A percentile compares a stretch with the other conserved stretches of the same genome.
Evolutionary conservation across 2,113 vertebrate genomes (phyloP).

Genomic region (Syrrhaptes paradoxus): DNA sequence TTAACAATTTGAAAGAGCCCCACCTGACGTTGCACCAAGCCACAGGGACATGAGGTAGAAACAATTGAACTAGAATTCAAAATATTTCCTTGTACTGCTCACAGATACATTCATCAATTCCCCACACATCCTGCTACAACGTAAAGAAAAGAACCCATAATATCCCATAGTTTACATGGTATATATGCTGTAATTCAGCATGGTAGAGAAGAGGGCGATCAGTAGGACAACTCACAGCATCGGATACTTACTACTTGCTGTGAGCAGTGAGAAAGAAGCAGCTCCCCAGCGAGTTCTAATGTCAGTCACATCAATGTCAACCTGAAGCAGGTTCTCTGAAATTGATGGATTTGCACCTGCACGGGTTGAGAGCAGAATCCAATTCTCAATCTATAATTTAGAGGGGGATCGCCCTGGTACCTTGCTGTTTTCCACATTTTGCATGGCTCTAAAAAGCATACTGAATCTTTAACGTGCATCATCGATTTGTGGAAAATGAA

Average conservation of each 20-base stretch:
- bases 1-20: background rate
- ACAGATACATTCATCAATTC: background rate
- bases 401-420: background rate
- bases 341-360: constrained; percentile 18
- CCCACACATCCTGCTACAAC: background rate
- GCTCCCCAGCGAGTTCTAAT: background rate
- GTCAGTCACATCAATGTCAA: background rate
- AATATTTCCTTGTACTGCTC: background rate
- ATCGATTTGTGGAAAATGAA: background rate
- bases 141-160: background rate
- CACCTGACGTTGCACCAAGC: background rate
- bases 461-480: constrained; percentile 36
- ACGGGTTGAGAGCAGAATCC: background rate
- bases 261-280: background rate
- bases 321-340: background rate
- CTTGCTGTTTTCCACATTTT: constrained; percentile 28
- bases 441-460: background rate
- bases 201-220: background rate
- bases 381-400: constrained; percentile 37
- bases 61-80: background rate
- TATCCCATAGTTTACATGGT: background rate
- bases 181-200: background rate
- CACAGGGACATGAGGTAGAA: background rate
- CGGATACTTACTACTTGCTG: background rate
- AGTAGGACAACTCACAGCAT: background rate